Percentiles rank a stretch among this genome's conserved stretches.
Conservation (phyloP, 2,888 invertebrate species). For the Coleophora flavipennella region DNA sequence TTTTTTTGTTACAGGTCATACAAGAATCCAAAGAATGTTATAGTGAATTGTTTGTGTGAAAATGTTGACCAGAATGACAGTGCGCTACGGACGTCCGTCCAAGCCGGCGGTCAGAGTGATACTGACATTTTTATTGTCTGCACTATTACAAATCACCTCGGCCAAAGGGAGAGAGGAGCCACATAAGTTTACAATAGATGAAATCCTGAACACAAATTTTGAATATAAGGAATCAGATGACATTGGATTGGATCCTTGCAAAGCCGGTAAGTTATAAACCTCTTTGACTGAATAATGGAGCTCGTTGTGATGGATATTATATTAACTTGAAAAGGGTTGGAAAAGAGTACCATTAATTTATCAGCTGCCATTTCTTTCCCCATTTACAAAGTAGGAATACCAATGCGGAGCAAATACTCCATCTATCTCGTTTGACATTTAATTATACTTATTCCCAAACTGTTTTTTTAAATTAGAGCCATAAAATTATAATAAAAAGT, state of each 20-base stretch:
- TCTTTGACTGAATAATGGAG: neutral
- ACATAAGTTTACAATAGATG: constrained; percentile 76
- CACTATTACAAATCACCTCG: constrained; percentile 28
- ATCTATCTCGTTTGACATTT: too few species aligned
- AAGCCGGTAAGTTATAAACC: constrained; percentile 78
- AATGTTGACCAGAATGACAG: constrained; percentile 35
- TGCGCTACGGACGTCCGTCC: constrained; percentile 33
- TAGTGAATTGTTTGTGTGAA: constrained; percentile 31
- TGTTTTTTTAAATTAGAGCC: too few species aligned
- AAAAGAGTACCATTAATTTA: neutral
- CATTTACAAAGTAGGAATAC: too few species aligned
- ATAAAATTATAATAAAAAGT: too few species aligned
- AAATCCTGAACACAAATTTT: constrained; percentile 76
- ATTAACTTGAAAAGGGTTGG: neutral
- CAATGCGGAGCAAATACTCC: too few species aligned
- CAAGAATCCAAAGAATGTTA: constrained; percentile 36
- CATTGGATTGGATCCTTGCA: constrained; percentile 87
- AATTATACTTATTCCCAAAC: too few species aligned
- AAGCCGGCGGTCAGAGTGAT: constrained; percentile 30
- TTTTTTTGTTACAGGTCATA: constrained; percentile 48
- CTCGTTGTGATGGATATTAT: neutral
- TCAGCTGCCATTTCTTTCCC: neutral
- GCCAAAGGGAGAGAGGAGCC: constrained; percentile 45
- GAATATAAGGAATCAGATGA: constrained; percentile 80
- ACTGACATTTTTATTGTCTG: constrained; percentile 41